These are phyloP conservation scores for Anodontia alba DNA, from an alignment of 2,888 invertebrate species.

Conservation along the genomic window DNA sequence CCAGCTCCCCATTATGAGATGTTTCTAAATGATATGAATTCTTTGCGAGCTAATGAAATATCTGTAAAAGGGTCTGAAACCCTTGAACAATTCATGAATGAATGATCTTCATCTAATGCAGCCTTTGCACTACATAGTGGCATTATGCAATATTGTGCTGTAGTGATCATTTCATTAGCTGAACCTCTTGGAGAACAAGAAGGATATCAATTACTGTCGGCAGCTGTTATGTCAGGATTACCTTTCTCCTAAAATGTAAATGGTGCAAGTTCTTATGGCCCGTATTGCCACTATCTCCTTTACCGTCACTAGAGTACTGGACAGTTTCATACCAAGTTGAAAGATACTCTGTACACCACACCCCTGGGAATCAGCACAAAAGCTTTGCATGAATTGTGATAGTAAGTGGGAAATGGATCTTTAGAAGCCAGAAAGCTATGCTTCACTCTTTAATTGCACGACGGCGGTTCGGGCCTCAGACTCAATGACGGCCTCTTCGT, in stretches of 20 bases:
- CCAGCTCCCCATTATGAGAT: not conserved
- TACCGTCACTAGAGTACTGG: slow-evolving; percentile 12
- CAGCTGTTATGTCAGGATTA: slow-evolving; percentile 33
- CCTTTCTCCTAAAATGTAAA: slow-evolving; percentile 33
- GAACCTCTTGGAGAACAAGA: slow-evolving; percentile 19
- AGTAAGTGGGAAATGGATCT: slow-evolving; percentile 35
- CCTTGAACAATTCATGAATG: not conserved
- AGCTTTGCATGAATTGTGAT: slow-evolving; percentile 28
- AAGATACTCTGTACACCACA: slow-evolving; percentile 15
- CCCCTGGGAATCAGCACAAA: slow-evolving; percentile 6
- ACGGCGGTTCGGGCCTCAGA: too few species aligned
- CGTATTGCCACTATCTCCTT: slow-evolving; percentile 9
- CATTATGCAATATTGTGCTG: slow-evolving; percentile 38
- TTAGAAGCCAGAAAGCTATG: too few species aligned
- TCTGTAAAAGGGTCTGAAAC: not conserved
- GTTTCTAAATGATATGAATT: not conserved
- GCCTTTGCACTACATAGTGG: slow-evolving; percentile 33
- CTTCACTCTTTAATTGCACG: too few species aligned
- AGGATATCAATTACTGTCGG: slow-evolving; percentile 14
- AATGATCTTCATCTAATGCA: slow-evolving; percentile 16
- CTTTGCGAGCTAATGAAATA: not conserved
- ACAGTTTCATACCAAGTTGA: slow-evolving; percentile 3
- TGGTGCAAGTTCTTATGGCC: slow-evolving; percentile 26
- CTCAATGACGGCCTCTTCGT: too few species aligned
- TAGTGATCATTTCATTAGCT: slow-evolving; percentile 23